phyloP scores from a whole-genome alignment of 37 sponge, comb jelly and placozoan genomes.

The Axinella damicornis region DNA sequence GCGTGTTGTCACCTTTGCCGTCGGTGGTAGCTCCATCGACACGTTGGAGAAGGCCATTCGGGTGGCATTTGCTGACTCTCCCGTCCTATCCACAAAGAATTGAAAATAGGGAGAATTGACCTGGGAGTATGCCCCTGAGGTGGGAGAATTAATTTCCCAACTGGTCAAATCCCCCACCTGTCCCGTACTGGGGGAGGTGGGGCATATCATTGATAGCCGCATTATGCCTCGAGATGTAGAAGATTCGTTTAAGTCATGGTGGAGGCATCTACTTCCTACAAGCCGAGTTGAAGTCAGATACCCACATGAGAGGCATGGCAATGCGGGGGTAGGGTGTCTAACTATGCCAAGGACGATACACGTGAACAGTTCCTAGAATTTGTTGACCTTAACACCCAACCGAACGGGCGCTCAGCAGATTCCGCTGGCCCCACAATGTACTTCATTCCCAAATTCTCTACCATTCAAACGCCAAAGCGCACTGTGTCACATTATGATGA shows the following conservation, averaged over 20 bases:
- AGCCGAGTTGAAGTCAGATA: constrained; percentile 29
- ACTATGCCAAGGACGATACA: constrained; percentile 6
- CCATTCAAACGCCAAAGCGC: constrained; percentile 48
- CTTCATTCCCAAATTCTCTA: constrained; percentile 44
- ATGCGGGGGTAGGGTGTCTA: constrained; percentile 28
- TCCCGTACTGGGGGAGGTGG: too few relatives aligned
- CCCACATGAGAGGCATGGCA: constrained; percentile 45
- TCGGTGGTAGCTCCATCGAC: too few relatives aligned
- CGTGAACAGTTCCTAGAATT: constrained; percentile 31
- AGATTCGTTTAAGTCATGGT: constrained; percentile 37
- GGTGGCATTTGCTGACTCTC: too few relatives aligned
- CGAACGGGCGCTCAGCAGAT: constrained; percentile 58
- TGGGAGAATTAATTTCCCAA: too few relatives aligned
- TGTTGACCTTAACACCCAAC: constrained; percentile 42
- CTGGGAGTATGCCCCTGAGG: too few relatives aligned
- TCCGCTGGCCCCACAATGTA: constrained; percentile 37
- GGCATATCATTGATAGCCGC: too few relatives aligned
- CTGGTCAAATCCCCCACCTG: too few relatives aligned
- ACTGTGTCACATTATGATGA: constrained; percentile 39
- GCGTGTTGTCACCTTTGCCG: too few relatives aligned
- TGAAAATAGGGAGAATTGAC: too few relatives aligned
- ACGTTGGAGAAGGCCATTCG: too few relatives aligned
- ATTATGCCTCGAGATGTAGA: constrained; percentile 7
- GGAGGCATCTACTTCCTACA: constrained; percentile 26
- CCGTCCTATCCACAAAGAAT: too few relatives aligned